phyloP scores from a whole-genome alignment of 2,113 vertebrate species.

The Rattus rattus region DNA sequence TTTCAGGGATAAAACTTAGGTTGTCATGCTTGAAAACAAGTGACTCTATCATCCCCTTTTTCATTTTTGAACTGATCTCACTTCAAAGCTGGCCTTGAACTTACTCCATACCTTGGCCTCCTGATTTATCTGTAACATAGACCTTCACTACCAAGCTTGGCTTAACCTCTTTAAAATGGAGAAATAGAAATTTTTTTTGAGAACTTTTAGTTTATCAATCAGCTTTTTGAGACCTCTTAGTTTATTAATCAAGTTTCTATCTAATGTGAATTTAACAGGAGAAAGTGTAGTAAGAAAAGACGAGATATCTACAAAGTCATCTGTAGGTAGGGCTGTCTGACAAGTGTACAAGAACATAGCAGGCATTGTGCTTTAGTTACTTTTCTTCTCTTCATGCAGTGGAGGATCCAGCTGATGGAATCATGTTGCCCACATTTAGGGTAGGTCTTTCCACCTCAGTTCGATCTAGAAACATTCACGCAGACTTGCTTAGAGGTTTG shows the following conservation, averaged over 20 bases:
- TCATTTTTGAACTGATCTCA: neutral
- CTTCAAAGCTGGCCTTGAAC: neutral
- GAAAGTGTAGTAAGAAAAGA: neutral
- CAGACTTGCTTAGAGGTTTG: neutral
- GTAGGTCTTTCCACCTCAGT: neutral
- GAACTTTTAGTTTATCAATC: no score
- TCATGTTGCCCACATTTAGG: neutral
- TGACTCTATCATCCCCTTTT: neutral
- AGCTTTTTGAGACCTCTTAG: neutral
- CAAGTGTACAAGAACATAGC: neutral
- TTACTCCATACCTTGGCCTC: neutral
- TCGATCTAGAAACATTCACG: neutral
- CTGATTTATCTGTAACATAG: neutral
- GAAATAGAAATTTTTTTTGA: neutral
- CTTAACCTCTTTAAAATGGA: slow-evolving; percentile 24
- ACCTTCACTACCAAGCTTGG: neutral
- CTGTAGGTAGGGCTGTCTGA: neutral
- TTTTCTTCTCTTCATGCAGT: neutral
- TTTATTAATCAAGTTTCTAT: neutral
- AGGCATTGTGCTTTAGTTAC: neutral
- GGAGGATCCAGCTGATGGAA: neutral
- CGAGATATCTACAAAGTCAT: neutral
- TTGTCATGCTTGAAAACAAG: neutral
- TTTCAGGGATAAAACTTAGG: neutral
- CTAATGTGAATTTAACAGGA: neutral